A percentile compares a stretch with the other conserved stretches of the same genome.
Evolutionary conservation across 1,140 invertebrate genomes (phyloP).

Genomic region (Drosophila micromelanica): DNA sequence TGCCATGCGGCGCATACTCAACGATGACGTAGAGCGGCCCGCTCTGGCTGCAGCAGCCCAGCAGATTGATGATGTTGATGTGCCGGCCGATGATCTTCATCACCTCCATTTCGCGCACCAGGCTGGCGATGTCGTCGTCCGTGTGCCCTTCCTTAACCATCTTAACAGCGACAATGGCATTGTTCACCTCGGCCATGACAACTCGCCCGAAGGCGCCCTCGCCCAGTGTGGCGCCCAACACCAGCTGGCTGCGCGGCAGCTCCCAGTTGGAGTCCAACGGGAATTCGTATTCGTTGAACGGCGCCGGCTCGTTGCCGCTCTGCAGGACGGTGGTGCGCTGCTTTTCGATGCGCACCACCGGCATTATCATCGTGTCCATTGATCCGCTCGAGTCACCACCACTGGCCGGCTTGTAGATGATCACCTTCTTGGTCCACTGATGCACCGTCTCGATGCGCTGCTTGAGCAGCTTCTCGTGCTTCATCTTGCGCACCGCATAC

Average conservation of each 20-base stretch:
- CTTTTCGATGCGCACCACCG: slow-evolving; percentile 94
- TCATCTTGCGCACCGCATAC: slow-evolving; percentile 86
- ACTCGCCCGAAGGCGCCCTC: slow-evolving; percentile 98
- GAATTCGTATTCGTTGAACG: slow-evolving; percentile 95
- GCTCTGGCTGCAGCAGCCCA: slow-evolving; percentile 98
- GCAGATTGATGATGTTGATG: slow-evolving; percentile 97
- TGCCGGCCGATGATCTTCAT: slow-evolving; percentile 99
- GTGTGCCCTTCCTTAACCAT: slow-evolving; percentile 99
- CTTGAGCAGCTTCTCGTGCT: slow-evolving; percentile 88
- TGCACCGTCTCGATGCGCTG: slow-evolving; percentile 91
- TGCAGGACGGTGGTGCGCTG: slow-evolving; percentile 89
- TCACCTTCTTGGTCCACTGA: slow-evolving; percentile 95
- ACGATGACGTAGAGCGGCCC: slow-evolving; percentile 98
- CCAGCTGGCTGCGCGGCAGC: slow-evolving; percentile 90
- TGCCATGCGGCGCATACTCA: slow-evolving; percentile 97
- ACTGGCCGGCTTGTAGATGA: slow-evolving; percentile 91
- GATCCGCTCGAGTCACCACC: slow-evolving; percentile 85
- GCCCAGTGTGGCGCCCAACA: slow-evolving; percentile 92
- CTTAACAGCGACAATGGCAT: slow-evolving; percentile 98
- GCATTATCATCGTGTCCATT: slow-evolving; percentile 88
- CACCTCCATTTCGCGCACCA: slow-evolving; percentile 99
- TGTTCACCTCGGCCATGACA: slow-evolving; percentile 92
- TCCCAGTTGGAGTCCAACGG: slow-evolving; percentile 97
- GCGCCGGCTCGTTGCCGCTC: slow-evolving; percentile 86
- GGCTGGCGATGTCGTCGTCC: slow-evolving; percentile 97